Conservation (phyloP, 2,113 vertebrate genomes). For the Hypanus sabinus region DNA sequence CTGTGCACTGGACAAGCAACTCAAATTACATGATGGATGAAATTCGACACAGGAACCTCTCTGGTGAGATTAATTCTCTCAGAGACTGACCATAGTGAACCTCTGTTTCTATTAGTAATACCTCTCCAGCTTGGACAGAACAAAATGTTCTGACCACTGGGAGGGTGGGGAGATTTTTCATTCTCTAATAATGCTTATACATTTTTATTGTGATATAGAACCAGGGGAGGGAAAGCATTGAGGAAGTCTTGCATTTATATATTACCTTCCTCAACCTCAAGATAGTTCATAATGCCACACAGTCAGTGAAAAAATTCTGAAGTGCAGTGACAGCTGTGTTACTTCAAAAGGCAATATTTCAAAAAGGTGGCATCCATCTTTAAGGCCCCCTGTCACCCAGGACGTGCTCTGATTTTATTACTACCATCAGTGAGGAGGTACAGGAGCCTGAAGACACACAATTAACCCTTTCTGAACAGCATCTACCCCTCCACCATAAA, state of each 20-base stretch:
- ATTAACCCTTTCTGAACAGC: too few relatives aligned
- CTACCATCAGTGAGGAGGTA: too few relatives aligned
- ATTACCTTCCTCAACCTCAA: too few relatives aligned
- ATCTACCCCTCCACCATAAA: too few relatives aligned
- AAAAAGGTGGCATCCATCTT: too few relatives aligned
- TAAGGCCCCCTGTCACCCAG: too few relatives aligned
- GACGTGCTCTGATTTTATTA: too few relatives aligned
- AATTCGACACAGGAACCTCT: conserved; percentile 18
- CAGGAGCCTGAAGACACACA: too few relatives aligned
- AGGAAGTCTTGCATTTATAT: too few relatives aligned
- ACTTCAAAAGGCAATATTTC: too few relatives aligned
- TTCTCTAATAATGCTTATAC: neutral
- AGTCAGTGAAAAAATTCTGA: neutral
- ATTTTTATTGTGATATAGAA: too few relatives aligned
- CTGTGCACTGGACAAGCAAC: neutral
- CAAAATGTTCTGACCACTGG: neutral
- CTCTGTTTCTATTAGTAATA: conserved; percentile 39
- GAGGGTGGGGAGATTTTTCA: conserved; percentile 37
- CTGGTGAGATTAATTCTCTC: conserved; percentile 26
- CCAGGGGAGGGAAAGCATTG: too few relatives aligned
- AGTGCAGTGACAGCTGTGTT: neutral
- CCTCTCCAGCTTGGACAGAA: conserved; percentile 36
- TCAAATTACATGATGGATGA: conserved; percentile 40
- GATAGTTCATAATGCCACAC: neutral
- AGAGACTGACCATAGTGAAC: conserved; percentile 41